These are phyloP conservation scores for Idaea dimidiata DNA, from an alignment of 2,888 invertebrate genomes.

Conservation along the genomic window DNA sequence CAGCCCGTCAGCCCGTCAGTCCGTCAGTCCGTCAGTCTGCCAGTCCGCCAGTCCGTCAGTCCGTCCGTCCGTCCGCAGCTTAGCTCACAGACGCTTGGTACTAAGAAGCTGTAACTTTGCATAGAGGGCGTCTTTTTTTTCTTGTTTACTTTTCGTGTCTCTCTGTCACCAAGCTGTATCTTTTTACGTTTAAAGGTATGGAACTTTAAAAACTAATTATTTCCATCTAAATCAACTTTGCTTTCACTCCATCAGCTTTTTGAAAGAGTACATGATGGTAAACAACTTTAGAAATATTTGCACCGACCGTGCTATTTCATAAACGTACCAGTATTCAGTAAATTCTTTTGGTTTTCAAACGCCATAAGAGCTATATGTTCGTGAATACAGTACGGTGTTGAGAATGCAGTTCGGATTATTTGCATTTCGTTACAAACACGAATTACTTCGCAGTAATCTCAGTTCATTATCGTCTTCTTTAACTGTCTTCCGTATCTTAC, in stretches of 20 bases:
- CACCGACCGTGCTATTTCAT: neutral
- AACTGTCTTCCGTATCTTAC: too few relatives aligned
- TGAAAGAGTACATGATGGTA: neutral
- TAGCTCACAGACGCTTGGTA: too few relatives aligned
- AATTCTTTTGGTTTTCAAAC: neutral
- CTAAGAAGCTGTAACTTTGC: too few relatives aligned
- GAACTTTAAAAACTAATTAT: neutral
- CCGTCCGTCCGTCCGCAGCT: too few relatives aligned
- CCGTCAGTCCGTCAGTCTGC: constrained; percentile 4
- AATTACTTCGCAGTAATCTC: too few relatives aligned
- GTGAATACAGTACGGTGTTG: neutral
- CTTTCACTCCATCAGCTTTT: neutral
- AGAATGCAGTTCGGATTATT: neutral
- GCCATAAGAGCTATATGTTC: neutral
- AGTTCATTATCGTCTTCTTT: too few relatives aligned
- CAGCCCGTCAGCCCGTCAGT: constrained; percentile 5
- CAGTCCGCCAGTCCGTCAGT: constrained; percentile 3
- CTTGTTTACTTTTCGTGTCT: too few relatives aligned
- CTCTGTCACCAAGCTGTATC: too few relatives aligned
- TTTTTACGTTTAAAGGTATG: neutral
- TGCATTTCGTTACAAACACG: too few relatives aligned
- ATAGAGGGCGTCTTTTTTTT: too few relatives aligned
- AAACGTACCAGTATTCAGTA: neutral
- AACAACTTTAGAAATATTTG: neutral
- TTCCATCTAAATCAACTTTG: neutral